phyloP scores from a whole-genome alignment of 1,140 invertebrate genomes.

The Brachionus paranguensis region DNA sequence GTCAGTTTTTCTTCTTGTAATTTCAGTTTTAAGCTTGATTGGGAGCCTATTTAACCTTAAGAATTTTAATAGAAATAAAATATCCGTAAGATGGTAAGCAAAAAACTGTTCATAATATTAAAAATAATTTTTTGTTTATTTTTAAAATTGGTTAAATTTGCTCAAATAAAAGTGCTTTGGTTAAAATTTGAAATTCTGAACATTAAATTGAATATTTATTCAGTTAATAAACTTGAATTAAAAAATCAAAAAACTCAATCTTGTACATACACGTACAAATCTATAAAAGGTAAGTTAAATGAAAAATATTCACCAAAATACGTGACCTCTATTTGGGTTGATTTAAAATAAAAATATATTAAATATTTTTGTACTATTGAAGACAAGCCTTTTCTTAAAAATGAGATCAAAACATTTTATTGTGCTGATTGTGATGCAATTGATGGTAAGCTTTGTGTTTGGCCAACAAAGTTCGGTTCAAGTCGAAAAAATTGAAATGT shows the following conservation, averaged over 20 bases:
- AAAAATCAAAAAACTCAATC: not conserved
- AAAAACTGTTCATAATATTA: too few relatives aligned
- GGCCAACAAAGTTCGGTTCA: slow-evolving; percentile 36
- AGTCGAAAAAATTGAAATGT: slow-evolving; percentile 38
- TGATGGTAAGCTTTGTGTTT: not conserved
- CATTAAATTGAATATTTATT: too few relatives aligned
- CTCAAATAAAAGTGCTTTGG: too few relatives aligned
- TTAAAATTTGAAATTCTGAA: too few relatives aligned
- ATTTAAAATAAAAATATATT: not conserved
- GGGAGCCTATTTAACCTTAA: too few relatives aligned
- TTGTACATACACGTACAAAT: not conserved
- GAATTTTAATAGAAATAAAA: too few relatives aligned
- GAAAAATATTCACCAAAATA: not conserved
- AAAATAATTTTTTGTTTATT: too few relatives aligned
- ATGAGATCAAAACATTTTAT: not conserved
- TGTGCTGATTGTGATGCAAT: not conserved
- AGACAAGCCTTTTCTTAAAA: not conserved
- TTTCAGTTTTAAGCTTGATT: too few relatives aligned
- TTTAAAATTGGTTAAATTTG: too few relatives aligned
- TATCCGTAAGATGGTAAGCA: too few relatives aligned
- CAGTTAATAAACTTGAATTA: too few relatives aligned
- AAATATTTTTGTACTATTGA: not conserved
- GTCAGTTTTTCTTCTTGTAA: too few relatives aligned
- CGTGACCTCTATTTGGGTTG: not conserved
- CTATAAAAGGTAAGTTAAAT: not conserved